These are phyloP conservation scores for Tinea semifulvella DNA, from an alignment of 2,888 invertebrate species.

Conservation along the genomic window DNA sequence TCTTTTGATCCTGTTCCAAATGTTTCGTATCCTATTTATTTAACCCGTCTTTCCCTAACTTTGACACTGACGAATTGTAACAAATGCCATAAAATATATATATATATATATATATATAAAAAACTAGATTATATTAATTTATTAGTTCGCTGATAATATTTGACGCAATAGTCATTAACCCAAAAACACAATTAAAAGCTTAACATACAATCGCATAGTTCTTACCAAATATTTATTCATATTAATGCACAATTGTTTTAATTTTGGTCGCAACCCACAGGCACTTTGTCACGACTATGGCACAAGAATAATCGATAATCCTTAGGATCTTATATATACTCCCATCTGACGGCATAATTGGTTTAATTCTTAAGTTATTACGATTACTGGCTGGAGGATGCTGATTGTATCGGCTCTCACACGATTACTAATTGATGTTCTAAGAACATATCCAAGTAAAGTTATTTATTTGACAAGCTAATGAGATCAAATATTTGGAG, in stretches of 20 bases:
- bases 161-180: too few relatives aligned
- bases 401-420: background rate
- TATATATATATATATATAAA: too few relatives aligned
- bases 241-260: background rate
- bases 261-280: background rate
- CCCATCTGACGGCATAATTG: background rate
- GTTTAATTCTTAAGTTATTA: background rate
- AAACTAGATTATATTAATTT: too few relatives aligned
- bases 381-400: too few relatives aligned
- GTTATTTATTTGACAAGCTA: background rate
- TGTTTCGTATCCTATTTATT: too few relatives aligned
- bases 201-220: too few relatives aligned
- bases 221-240: slow-evolving; percentile 10
- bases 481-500: background rate
- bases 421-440: background rate
- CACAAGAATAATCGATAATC: background rate
- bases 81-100: too few relatives aligned
- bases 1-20: too few relatives aligned
- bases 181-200: too few relatives aligned
- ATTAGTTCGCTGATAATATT: too few relatives aligned
- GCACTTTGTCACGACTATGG: slow-evolving; percentile 4
- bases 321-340: slow-evolving; percentile 3
- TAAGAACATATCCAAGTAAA: background rate
- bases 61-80: too few relatives aligned
- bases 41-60: too few relatives aligned